phyloP scores from a whole-genome alignment of 2,797 vertebrate species.

The Siniperca scherzeri region DNA sequence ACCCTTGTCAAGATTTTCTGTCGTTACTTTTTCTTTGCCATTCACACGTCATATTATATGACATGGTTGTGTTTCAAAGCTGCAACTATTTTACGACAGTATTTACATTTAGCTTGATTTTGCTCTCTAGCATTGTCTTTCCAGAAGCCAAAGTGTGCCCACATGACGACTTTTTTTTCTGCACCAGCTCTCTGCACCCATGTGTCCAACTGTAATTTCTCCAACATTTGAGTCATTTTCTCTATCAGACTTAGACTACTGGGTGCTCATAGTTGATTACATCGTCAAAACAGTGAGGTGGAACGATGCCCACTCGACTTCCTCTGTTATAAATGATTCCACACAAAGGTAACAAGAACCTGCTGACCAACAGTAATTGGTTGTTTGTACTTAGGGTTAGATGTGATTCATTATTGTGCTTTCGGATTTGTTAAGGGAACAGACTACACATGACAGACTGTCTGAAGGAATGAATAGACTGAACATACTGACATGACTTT shows the following conservation, averaged over 20 bases:
- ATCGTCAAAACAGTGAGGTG: not conserved
- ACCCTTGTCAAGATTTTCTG: not conserved
- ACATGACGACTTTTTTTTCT: not conserved
- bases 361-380: not conserved
- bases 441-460: not conserved
- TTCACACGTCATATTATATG: not conserved
- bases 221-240: slow-evolving; percentile 2
- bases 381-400: not conserved
- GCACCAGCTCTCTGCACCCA: not conserved
- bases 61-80: not conserved
- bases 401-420: not conserved
- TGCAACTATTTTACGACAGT: not conserved
- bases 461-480: not conserved
- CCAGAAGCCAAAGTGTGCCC: not conserved
- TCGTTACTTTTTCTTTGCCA: not conserved
- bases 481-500: not conserved
- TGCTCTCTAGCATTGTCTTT: not conserved
- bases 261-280: slow-evolving; percentile 8
- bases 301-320: slow-evolving; percentile 4
- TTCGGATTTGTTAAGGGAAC: not conserved
- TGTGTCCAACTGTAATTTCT: not conserved
- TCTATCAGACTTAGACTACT: not conserved
- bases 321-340: not conserved
- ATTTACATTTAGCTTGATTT: not conserved
- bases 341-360: not conserved